These are phyloP conservation scores for Nudaria mundana DNA, from an alignment of 2,888 invertebrate species.

Conservation along the genomic window DNA sequence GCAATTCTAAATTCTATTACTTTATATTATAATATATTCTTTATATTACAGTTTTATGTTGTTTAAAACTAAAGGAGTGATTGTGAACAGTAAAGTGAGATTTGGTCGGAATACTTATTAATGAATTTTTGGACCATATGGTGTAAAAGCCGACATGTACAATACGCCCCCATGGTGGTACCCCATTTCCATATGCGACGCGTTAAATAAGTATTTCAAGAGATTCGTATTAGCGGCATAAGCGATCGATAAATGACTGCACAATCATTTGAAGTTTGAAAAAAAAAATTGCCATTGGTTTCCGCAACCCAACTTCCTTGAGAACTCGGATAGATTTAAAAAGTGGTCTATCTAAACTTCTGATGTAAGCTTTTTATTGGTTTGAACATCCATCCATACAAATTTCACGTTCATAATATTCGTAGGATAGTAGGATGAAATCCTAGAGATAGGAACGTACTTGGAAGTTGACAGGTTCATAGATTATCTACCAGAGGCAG, in stretches of 20 bases:
- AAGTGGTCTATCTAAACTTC: no score
- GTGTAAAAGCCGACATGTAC: constrained; percentile 74
- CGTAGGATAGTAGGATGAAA: no score
- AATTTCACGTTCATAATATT: no score
- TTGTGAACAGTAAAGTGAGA: constrained; percentile 62
- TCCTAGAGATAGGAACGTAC: no score
- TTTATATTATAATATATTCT: constrained; percentile 17
- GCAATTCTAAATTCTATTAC: constrained; percentile 31
- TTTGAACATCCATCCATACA: no score
- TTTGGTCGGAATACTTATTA: constrained; percentile 75
- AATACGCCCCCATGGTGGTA: constrained; percentile 69
- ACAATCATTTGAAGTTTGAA: background rate
- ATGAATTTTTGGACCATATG: constrained; percentile 78
- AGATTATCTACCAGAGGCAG: no score
- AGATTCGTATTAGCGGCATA: constrained; percentile 56
- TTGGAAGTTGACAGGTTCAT: no score
- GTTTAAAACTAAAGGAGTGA: constrained; percentile 41
- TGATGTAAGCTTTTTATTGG: no score
- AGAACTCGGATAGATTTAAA: no score
- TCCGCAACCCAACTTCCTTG: no score
- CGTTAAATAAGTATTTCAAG: constrained; percentile 75
- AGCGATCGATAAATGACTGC: constrained; percentile 21
- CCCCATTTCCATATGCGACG: constrained; percentile 74
- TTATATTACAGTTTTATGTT: constrained; percentile 18
- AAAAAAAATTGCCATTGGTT: no score